Evolutionary conservation across 2,888 invertebrate species (phyloP).

Genomic region (Synergus itoensis): DNA sequence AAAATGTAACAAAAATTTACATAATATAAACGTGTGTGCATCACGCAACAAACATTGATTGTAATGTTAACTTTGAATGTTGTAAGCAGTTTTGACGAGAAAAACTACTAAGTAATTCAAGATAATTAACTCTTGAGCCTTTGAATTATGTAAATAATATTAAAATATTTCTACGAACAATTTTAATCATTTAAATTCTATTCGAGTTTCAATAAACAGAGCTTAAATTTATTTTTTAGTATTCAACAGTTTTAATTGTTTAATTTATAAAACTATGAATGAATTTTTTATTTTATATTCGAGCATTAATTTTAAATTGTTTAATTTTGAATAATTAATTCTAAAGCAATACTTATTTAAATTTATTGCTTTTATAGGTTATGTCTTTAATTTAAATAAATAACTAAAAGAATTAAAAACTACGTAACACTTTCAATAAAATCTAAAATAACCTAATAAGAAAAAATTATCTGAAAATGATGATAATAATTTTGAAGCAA

Average conservation of each 20-base stretch:
- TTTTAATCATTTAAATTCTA: background rate
- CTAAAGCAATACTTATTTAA: too few species aligned
- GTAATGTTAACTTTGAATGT: background rate
- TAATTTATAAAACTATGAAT: background rate
- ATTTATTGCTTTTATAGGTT: too few species aligned
- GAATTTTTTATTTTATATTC: background rate
- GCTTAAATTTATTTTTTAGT: background rate
- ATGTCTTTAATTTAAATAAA: too few species aligned
- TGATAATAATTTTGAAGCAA: background rate
- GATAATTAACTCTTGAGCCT: background rate
- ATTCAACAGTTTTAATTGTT: background rate
- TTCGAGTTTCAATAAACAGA: background rate
- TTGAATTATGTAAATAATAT: background rate
- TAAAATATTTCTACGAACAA: background rate
- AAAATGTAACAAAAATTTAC: conserved; percentile 17
- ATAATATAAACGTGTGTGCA: conserved; percentile 1
- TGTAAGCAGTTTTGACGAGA: conserved; percentile 12
- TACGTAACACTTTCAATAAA: too few species aligned
- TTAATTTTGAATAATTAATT: too few species aligned
- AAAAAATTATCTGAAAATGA: background rate
- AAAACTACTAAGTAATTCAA: conserved; percentile 20
- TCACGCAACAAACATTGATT: conserved; percentile 26
- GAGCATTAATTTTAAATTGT: too few species aligned
- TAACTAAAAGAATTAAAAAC: too few species aligned
- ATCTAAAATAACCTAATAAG: too few species aligned